Base-by-base conservation (phyloP, 2,888 invertebrate species). In the Clanis bilineata region DNA sequence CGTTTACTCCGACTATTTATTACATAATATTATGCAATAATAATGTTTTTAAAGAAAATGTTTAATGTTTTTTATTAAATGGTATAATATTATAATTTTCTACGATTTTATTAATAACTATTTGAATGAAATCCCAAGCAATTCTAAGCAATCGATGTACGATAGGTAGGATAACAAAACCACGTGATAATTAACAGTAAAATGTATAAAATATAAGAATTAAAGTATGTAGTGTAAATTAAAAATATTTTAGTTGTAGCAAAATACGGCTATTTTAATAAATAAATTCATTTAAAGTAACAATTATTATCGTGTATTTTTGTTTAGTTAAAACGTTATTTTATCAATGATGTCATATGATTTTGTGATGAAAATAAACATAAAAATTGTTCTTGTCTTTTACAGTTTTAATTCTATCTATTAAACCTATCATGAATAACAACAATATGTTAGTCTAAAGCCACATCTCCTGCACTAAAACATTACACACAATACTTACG, bases 281-380 rank as follows among this genome's bases (percentile, higher is more conserved):
- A 72, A 73, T 72, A 74, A 79, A 75, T 72, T 76, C 80, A 82
- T 80, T 75, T 74, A 73, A 81, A 77, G 76, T 82, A 83, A 80
- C 76, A 74, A 66, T 65, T 71, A 72, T 71, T 71, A 73, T 74
- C 69, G 72, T 78, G 72, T 73, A 45, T 56, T 44, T 58, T 59
- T 28, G 41, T 23, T 55, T 43, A 43, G 32, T 15, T 59, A 58
- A 72, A 76, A 79, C 78, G 74, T 77, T 83, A 80, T 80, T 76
- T 74, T 78, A 79, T 74, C 76, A 78, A 74, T 75, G 70, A 80
- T 80, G 73, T 79, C 76, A 77, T 86, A 85, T 86, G 85, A 83
- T 75, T 81, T 87, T 88, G 88, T 88, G 87, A 89, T 85, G 85
- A 86, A 87, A 89, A 87, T 88, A 86, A 86, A 88, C 73, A 77